phyloP scores from a whole-genome alignment of 2,113 vertebrate species.

The Callocephalon fimbriatum region DNA sequence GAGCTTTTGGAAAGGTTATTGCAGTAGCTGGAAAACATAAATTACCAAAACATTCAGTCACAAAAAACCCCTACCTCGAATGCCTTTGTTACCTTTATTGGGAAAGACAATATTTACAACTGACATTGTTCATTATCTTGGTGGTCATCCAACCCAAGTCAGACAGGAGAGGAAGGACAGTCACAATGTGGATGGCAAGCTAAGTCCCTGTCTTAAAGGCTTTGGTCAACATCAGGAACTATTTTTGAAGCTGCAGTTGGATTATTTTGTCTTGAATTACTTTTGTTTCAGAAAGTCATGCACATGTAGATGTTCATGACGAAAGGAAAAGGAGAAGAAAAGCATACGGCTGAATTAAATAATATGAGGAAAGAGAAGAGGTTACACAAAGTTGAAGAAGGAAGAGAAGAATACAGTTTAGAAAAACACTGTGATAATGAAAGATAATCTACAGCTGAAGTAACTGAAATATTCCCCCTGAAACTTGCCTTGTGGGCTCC shows the following conservation, averaged over 20 bases:
- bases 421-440: constrained; percentile 53
- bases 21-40: neutral
- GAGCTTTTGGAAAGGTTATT: neutral
- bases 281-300: neutral
- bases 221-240: neutral
- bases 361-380: constrained; percentile 42
- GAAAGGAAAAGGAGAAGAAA: constrained; percentile 16
- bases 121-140: neutral
- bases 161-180: neutral
- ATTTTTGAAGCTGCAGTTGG: neutral
- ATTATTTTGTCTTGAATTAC: neutral
- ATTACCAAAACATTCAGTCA: neutral
- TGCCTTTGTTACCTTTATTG: neutral
- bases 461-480: constrained; percentile 37
- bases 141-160: neutral
- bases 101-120: neutral
- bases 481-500: constrained; percentile 12
- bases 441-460: constrained; percentile 55
- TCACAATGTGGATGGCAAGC: neutral
- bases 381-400: constrained; percentile 50
- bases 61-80: neutral
- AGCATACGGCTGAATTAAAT: neutral
- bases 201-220: neutral
- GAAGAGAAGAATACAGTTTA: neutral
- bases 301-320: neutral